phyloP scores from a whole-genome alignment of 64 coral and sea anemone species.

The Porites lutea region DNA sequence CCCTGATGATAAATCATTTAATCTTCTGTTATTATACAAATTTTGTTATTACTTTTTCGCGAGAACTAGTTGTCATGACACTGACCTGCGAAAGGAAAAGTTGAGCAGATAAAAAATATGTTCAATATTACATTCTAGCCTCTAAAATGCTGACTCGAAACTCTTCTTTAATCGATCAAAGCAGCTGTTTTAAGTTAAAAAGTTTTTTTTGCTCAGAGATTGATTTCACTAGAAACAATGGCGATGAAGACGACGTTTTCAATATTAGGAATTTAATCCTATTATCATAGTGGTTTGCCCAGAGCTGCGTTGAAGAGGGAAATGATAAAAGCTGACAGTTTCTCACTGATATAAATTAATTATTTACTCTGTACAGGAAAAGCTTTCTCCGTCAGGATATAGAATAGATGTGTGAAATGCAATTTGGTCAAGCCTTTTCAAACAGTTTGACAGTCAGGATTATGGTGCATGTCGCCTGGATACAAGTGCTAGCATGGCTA shows the following conservation, averaged over 20 bases:
- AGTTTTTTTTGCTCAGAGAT: too few species aligned
- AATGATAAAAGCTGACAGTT: constrained; percentile 15
- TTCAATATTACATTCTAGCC: not conserved
- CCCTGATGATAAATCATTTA: constrained; percentile 6
- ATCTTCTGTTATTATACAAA: constrained; percentile 3
- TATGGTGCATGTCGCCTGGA: too few species aligned
- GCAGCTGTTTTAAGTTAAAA: too few species aligned
- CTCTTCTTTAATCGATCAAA: not conserved
- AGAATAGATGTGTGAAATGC: not conserved
- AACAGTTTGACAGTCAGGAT: too few species aligned
- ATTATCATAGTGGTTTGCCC: not conserved
- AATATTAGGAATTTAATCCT: not conserved
- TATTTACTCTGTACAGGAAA: constrained; percentile 20
- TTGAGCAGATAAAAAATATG: not conserved
- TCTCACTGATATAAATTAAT: not conserved
- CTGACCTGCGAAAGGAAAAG: not conserved
- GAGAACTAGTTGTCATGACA: not conserved
- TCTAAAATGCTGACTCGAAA: not conserved
- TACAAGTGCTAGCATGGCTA: too few species aligned
- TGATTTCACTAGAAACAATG: too few species aligned
- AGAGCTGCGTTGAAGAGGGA: not conserved
- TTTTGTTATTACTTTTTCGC: not conserved
- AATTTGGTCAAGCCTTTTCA: not conserved
- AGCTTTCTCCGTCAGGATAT: constrained; percentile 36
- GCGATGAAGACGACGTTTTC: too few species aligned